These are phyloP conservation scores for Xanthostigma xanthostigma DNA, from an alignment of 2,888 invertebrate genomes.

Conservation along the genomic window DNA sequence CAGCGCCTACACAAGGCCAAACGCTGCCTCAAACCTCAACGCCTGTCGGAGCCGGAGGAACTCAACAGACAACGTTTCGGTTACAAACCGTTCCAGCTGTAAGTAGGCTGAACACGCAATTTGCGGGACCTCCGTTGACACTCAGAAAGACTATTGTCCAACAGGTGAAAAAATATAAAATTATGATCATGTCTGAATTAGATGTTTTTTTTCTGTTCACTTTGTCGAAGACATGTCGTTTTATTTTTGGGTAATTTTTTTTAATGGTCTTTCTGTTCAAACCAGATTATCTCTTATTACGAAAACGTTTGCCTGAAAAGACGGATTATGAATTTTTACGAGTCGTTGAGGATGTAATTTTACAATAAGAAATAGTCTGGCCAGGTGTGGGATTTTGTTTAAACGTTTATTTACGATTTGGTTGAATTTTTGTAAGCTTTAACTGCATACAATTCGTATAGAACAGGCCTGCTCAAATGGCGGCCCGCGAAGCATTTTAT, in stretches of 20 bases:
- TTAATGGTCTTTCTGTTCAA: background rate
- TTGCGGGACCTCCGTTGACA: slow-evolving; percentile 44
- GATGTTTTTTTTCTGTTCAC: background rate
- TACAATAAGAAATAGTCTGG: no score
- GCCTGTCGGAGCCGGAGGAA: slow-evolving; percentile 34
- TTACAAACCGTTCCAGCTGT: slow-evolving; percentile 77
- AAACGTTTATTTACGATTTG: no score
- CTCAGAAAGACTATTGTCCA: slow-evolving; percentile 40
- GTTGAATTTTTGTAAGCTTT: no score
- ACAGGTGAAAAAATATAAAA: slow-evolving; percentile 23
- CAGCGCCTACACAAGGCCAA: slow-evolving; percentile 47
- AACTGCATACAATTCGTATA: no score
- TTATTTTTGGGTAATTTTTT: slow-evolving; percentile 1
- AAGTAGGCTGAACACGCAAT: slow-evolving; percentile 50
- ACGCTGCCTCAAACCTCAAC: slow-evolving; percentile 34
- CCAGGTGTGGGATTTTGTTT: no score
- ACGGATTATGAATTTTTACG: no score
- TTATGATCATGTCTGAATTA: background rate
- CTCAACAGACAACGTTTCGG: slow-evolving; percentile 56
- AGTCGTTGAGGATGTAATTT: no score
- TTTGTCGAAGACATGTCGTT: background rate
- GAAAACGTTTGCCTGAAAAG: no score
- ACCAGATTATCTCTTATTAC: no score
- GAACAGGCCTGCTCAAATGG: no score
- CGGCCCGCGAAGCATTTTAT: no score